Percentiles rank a stretch among this genome's conserved stretches.
These are phyloP conservation scores for Hydrophis major DNA, from an alignment of 2,797 vertebrate genomes.

Conservation along the genomic window DNA sequence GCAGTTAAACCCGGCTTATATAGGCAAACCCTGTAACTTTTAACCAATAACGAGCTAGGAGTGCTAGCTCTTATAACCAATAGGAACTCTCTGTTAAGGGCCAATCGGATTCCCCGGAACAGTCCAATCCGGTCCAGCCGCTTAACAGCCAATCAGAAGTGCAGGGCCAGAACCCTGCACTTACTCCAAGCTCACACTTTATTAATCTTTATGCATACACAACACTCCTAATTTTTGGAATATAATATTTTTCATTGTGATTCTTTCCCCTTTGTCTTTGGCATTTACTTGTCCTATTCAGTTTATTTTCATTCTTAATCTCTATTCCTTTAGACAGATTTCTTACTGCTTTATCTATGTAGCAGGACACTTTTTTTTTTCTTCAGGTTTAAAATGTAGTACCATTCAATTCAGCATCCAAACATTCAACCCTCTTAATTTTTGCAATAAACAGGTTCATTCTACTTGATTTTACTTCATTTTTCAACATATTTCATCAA, in stretches of 20 bases:
- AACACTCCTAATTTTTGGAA: background rate
- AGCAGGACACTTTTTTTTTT: background rate
- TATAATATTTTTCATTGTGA: background rate
- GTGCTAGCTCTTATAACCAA: too few relatives aligned
- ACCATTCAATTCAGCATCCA: background rate
- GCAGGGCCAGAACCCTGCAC: too few relatives aligned
- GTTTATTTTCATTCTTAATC: background rate
- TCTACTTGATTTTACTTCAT: background rate
- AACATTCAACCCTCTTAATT: background rate
- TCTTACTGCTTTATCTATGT: background rate
- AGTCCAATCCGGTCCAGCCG: too few relatives aligned
- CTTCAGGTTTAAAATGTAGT: background rate
- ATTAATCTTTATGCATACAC: too few relatives aligned
- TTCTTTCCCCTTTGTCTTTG: background rate
- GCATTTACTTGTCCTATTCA: background rate
- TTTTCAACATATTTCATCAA: background rate
- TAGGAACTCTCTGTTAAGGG: too few relatives aligned
- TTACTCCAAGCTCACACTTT: too few relatives aligned
- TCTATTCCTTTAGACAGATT: background rate
- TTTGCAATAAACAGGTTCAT: background rate
- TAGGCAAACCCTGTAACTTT: too few relatives aligned
- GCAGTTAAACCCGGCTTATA: too few relatives aligned
- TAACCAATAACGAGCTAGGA: too few relatives aligned
- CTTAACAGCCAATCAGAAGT: too few relatives aligned
- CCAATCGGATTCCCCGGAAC: too few relatives aligned